These are phyloP conservation scores for Pristionchus japonicus DNA, from an alignment of 2,888 invertebrate genomes.

Conservation along the genomic window DNA sequence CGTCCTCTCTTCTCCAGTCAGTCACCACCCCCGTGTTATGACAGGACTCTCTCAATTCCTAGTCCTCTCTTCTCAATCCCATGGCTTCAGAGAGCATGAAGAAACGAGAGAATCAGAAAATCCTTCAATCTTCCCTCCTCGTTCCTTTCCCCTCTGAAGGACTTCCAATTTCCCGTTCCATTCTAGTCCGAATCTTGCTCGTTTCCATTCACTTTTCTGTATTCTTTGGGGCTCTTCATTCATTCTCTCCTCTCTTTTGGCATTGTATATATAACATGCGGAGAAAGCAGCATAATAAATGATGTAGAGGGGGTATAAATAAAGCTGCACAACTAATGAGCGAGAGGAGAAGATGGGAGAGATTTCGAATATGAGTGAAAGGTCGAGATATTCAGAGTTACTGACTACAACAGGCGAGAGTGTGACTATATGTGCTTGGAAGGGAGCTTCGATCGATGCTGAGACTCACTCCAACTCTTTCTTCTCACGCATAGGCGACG, in stretches of 20 bases:
- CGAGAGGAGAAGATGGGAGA: slow-evolving; percentile 8
- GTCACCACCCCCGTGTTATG: not conserved
- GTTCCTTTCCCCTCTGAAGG: not conserved
- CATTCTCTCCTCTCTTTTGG: not conserved
- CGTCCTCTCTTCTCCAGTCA: not conserved
- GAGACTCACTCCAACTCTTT: not conserved
- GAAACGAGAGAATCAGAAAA: no score
- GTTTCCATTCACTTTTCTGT: not conserved
- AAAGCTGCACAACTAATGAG: slow-evolving; percentile 35
- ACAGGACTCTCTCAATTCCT: no score
- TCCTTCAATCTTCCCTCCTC: not conserved
- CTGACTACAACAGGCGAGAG: not conserved
- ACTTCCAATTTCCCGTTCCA: slow-evolving; percentile 38
- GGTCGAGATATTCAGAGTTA: not conserved
- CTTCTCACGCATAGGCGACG: not conserved
- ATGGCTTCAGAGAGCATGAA: no score
- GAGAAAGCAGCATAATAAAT: slow-evolving; percentile 11
- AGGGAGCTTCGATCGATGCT: not conserved
- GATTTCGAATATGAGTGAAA: not conserved
- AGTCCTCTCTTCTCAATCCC: no score
- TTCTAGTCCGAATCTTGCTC: slow-evolving; percentile 42
- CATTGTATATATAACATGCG: slow-evolving; percentile 2
- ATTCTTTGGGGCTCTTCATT: not conserved
- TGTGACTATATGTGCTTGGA: not conserved
- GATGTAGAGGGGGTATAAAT: not conserved